Conservation (phyloP, 37 sponge, comb jelly and placozoan genomes). For the Oopsacas minuta region DNA sequence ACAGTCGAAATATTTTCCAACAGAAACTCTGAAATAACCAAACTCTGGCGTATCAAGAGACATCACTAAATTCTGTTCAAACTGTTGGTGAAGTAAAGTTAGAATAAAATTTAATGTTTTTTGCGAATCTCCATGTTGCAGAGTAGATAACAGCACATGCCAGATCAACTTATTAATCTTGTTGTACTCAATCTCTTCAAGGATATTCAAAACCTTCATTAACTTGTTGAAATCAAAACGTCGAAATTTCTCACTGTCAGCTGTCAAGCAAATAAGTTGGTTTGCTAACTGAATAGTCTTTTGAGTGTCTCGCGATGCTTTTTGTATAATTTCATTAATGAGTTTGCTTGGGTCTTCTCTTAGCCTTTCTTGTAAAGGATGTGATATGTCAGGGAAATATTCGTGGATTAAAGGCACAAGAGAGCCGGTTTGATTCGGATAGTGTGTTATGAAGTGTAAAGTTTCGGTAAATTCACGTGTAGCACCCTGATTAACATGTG, state of each 20-base stretch:
- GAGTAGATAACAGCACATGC: slow-evolving; percentile 49
- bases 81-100: neutral
- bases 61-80: neutral
- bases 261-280: neutral
- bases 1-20: neutral
- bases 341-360: slow-evolving; percentile 15
- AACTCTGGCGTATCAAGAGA: neutral
- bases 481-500: neutral
- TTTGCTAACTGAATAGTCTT: neutral
- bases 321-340: neutral
- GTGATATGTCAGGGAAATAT: neutral
- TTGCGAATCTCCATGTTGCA: slow-evolving; percentile 52
- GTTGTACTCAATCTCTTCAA: neutral
- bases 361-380: neutral
- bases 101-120: neutral
- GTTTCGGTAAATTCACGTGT: neutral
- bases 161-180: neutral
- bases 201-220: neutral
- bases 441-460: neutral
- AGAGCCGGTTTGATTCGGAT: neutral
- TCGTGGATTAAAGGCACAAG: neutral
- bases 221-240: neutral
- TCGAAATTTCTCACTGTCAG: neutral
- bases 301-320: neutral
- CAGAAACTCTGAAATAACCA: neutral